phyloP scores from a whole-genome alignment of 2,888 invertebrate genomes.

The Aporophyla lueneburgensis region DNA sequence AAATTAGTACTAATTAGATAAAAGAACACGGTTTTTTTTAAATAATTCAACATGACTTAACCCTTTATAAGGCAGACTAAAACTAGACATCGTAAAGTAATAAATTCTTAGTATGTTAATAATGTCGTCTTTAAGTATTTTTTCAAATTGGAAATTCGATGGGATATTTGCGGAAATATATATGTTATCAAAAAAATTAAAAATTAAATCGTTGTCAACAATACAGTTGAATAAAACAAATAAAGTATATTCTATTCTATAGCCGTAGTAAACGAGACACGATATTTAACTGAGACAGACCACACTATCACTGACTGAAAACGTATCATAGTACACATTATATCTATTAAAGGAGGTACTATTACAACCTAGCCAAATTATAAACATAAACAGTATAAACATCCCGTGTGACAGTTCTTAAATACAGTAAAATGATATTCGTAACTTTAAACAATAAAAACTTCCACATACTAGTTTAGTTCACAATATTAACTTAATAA shows the following conservation, averaged over 20 bases:
- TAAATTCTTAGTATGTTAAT: too few species aligned
- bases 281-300: too few species aligned
- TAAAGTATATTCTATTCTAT: too few species aligned
- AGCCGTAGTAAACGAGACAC: neutral
- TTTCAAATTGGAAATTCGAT: too few species aligned
- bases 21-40: neutral
- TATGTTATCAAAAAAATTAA: too few species aligned
- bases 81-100: too few species aligned
- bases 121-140: too few species aligned
- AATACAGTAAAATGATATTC: constrained; percentile 10
- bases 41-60: neutral
- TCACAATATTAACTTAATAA: constrained; percentile 53
- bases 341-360: neutral
- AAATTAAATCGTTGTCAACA: too few species aligned
- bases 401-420: neutral
- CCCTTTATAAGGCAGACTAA: too few species aligned
- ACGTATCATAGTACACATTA: neutral
- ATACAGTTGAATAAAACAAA: too few species aligned
- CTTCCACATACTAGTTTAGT: constrained; percentile 37
- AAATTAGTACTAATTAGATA: neutral
- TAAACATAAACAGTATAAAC: neutral
- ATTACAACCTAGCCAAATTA: neutral
- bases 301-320: neutral
- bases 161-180: too few species aligned
- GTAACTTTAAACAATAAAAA: constrained; percentile 46